Evolutionary conservation across 2,888 invertebrate genomes (phyloP).

Genomic region (Epistrophe grossulariae): DNA sequence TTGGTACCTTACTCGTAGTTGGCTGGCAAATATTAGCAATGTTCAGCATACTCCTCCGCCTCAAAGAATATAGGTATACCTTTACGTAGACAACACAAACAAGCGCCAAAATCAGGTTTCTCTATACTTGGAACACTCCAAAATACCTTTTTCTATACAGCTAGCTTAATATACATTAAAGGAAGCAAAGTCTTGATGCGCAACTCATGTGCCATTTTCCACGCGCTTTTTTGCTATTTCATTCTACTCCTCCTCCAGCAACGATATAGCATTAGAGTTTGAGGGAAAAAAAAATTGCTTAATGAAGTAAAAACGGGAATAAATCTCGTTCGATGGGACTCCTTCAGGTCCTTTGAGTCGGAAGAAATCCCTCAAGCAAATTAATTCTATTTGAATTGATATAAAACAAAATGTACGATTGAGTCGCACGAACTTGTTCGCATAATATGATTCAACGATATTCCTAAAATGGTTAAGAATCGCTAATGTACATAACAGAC

Average conservation of each 20-base stretch:
- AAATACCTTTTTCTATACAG: background rate
- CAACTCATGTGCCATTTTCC: slow-evolving; percentile 63
- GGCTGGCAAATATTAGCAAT: slow-evolving; percentile 54
- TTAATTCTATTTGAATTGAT: slow-evolving; percentile 74
- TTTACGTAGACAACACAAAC: background rate
- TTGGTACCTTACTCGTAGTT: slow-evolving; percentile 9
- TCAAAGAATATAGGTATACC: background rate
- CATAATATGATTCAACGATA: no score
- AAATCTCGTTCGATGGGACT: slow-evolving; percentile 61
- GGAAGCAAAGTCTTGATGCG: slow-evolving; percentile 12
- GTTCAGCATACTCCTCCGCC: background rate
- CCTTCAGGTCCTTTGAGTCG: slow-evolving; percentile 33
- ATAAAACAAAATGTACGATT: slow-evolving; percentile 22
- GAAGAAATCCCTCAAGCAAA: slow-evolving; percentile 70
- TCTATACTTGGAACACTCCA: slow-evolving; percentile 54
- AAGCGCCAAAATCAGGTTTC: slow-evolving; percentile 57
- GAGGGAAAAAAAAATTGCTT: slow-evolving; percentile 65
- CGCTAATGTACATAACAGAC: no score
- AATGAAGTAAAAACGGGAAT: slow-evolving; percentile 75
- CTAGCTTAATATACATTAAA: background rate
- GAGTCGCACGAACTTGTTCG: background rate
- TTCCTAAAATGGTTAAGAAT: background rate
- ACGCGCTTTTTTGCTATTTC: slow-evolving; percentile 41
- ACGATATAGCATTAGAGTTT: background rate
- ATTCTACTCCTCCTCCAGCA: slow-evolving; percentile 11